Percentiles rank a stretch among this genome's conserved stretches.
phyloP scores from a whole-genome alignment of 2,113 vertebrate species.

The Atrichornis clamosus region DNA sequence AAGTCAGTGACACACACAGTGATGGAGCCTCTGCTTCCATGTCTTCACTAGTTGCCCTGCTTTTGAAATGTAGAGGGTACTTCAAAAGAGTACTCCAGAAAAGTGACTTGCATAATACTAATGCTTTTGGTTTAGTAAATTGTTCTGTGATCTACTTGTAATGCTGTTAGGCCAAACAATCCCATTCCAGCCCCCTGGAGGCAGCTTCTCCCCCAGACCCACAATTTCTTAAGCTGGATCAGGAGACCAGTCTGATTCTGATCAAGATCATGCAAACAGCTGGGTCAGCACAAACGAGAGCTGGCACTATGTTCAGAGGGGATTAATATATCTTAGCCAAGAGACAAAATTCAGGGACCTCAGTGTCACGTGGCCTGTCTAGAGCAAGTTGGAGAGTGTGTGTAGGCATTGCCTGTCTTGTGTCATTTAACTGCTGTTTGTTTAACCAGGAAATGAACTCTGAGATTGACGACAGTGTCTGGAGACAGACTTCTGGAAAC shows the following conservation, averaged over 20 bases:
- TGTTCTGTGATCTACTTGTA: not conserved
- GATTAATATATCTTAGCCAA: constrained; percentile 38
- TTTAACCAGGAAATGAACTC: constrained; percentile 75
- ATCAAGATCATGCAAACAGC: not conserved
- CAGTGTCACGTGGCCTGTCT: constrained; percentile 39
- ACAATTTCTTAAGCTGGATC: not conserved
- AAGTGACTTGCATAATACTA: not conserved
- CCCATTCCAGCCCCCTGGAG: not conserved
- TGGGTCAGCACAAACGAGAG: not conserved
- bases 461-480: constrained; percentile 41
- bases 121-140: not conserved
- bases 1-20: not conserved
- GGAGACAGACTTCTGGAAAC: constrained; percentile 66
- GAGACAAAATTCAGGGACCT: constrained; percentile 65
- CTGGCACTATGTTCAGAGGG: not conserved
- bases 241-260: not conserved
- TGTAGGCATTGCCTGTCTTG: constrained; percentile 67
- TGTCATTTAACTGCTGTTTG: constrained; percentile 74
- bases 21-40: not conserved
- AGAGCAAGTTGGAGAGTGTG: constrained; percentile 53
- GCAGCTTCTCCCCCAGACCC: not conserved
- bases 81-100: not conserved
- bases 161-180: not conserved
- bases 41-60: not conserved
- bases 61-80: not conserved